Percentiles rank a stretch among this genome's conserved stretches.
Evolutionary conservation across 2,797 vertebrate species (phyloP).

Genomic region (Poecile montanus): DNA sequence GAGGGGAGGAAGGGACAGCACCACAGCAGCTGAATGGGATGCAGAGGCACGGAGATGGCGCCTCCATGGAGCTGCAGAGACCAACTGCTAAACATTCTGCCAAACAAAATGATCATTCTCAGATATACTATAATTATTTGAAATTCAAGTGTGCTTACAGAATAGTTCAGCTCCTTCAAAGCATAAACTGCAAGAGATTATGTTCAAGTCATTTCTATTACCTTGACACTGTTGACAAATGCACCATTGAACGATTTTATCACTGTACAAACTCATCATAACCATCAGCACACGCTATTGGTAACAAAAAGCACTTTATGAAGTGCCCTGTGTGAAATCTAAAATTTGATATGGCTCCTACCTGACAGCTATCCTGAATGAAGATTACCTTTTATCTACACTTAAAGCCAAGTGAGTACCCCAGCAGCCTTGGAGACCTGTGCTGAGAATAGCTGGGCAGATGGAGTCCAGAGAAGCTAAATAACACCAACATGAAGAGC

Average conservation of each 20-base stretch:
- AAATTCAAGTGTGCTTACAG: not conserved
- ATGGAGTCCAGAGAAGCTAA: not conserved
- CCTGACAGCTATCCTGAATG: not conserved
- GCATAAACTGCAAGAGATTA: not conserved
- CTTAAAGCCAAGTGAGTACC: not conserved
- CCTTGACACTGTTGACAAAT: constrained; percentile 36
- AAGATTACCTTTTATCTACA: not conserved
- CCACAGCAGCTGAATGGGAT: fast-evolving
- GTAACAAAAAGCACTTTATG: not conserved
- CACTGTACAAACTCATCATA: constrained; percentile 1
- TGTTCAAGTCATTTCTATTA: not conserved
- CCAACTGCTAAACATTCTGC: not conserved
- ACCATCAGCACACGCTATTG: not conserved
- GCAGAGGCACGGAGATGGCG: fast-evolving
- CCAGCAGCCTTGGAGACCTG: not conserved
- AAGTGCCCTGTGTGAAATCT: constrained; percentile 19
- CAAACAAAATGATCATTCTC: not conserved
- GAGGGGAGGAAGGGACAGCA: not conserved
- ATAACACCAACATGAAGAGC: not conserved
- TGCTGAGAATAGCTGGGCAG: not conserved
- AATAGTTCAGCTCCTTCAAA: not conserved
- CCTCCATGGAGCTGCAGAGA: not conserved
- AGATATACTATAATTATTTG: not conserved
- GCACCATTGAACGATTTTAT: not conserved
- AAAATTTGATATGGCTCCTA: not conserved